Base-by-base conservation (phyloP, 2,113 vertebrate species). In the Eidolon helvum region DNA sequence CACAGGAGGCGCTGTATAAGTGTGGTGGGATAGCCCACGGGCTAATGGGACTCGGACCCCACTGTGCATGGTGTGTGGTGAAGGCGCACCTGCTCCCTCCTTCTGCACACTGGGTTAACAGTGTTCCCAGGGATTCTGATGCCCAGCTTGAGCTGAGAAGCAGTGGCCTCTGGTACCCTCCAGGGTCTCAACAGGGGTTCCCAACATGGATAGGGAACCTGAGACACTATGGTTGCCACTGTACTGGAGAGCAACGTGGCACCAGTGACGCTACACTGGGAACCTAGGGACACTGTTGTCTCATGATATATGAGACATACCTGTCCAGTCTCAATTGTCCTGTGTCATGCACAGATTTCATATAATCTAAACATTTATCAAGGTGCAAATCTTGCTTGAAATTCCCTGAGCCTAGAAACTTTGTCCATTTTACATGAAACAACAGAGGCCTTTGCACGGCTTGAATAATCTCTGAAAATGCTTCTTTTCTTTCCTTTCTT, bases 241-340 rank as follows among this genome's bases (percentile, higher is more conserved):
- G n/a, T 21, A 3, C 43, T 28, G 35, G 19, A 48, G 15, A 80
- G 3, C 7, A 0, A 3, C 14, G 2, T 40, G 12, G 9, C 55
- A 33, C 28, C 35, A 43, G 1, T 53, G 61, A 10, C 50, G 14
- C 50, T 40, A 75, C 18, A 10, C 50, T 63, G 33, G 40, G 19
- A 45, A 50, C 87, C 38, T 15, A 15, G n/a, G n/a, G 5, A 14
- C 19, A 21, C 59, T 78, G 4, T 50, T 38, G 19, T 45, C 57
- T 68, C 53, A 10, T 43, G 33, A 5, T 66, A 4, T 59, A 0
- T 1, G 74, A 45, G 63, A 26, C n/a, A 82, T 22, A 24, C 24
- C 55, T 24, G 79, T 68, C 16, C 9, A 1, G 5, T 26, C 45
- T 24, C 72, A 33, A 4, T 55, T 11, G 63, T 66, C 21, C 48